Evolutionary conservation across 2,888 invertebrate genomes (phyloP).

Genomic region (Coleophora deauratella): DNA sequence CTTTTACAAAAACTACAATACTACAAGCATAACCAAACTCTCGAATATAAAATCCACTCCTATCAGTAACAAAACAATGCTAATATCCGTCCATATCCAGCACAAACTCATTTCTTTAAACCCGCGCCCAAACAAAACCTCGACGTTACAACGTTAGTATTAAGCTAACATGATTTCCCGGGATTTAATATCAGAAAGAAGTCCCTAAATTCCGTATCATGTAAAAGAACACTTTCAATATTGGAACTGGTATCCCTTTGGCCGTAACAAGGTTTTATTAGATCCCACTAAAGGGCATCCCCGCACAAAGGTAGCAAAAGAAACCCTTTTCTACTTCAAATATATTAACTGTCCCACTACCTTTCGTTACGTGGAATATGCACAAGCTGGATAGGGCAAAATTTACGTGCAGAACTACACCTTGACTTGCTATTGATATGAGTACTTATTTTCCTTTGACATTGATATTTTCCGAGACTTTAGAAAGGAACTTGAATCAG

Average conservation of each 20-base stretch:
- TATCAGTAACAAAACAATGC: too few species aligned
- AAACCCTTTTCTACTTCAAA: slow-evolving; percentile 73
- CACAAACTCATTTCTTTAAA: too few species aligned
- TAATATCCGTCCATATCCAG: too few species aligned
- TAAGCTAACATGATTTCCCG: slow-evolving; percentile 57
- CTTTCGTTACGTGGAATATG: slow-evolving; percentile 30
- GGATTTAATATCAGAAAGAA: slow-evolving; percentile 70
- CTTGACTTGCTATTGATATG: too few species aligned
- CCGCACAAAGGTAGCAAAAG: slow-evolving; percentile 71
- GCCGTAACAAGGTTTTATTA: slow-evolving; percentile 75
- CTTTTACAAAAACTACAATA: too few species aligned
- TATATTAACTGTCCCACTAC: slow-evolving; percentile 72
- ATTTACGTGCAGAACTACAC: too few species aligned
- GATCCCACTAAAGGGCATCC: slow-evolving; percentile 73
- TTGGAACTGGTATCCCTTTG: slow-evolving; percentile 73
- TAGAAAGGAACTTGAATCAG: too few species aligned
- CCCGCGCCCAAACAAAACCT: slow-evolving; percentile 11
- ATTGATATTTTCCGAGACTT: too few species aligned
- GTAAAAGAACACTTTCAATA: slow-evolving; percentile 74
- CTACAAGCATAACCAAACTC: too few species aligned
- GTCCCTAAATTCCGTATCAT: slow-evolving; percentile 73
- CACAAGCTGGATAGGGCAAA: slow-evolving; percentile 24
- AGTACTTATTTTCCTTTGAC: too few species aligned
- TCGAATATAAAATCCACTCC: too few species aligned
- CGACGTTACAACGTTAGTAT: slow-evolving; percentile 36